Conservation (phyloP, 30 jellyfish, hydroid and myxozoan species). For the Hydractinia symbiolongicarpus region DNA sequence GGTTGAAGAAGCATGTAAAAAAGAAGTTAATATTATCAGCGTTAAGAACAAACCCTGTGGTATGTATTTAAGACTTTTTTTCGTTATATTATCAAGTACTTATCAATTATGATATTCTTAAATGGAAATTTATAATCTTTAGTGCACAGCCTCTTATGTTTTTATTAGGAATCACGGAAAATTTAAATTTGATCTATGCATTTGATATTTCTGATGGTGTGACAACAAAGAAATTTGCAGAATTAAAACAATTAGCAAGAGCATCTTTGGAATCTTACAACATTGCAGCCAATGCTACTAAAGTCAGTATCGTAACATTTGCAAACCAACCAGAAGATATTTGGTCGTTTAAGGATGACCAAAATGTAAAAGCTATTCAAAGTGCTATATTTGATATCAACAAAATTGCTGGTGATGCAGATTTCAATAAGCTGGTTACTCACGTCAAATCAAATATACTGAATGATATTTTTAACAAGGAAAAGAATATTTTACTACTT, state of each 20-base stretch:
- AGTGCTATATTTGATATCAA: neutral
- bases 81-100: neutral
- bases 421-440: neutral
- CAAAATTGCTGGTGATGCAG: neutral
- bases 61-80: slow-evolving; percentile 18
- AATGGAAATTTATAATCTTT: no score
- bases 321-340: slow-evolving; percentile 1
- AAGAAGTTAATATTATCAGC: slow-evolving; percentile 7
- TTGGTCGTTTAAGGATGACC: neutral
- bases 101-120: no score
- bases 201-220: slow-evolving; percentile 40
- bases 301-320: slow-evolving; percentile 8
- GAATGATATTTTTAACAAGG: neutral
- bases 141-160: neutral
- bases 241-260: slow-evolving; percentile 5
- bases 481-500: neutral
- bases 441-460: neutral
- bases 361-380: neutral
- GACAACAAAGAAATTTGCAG: neutral
- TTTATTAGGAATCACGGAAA: slow-evolving; percentile 31
- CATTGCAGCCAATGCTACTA: neutral
- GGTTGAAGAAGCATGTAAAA: slow-evolving; percentile 2
- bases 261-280: slow-evolving; percentile 17
- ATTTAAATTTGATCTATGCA: slow-evolving; percentile 41
- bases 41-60: slow-evolving; percentile 56